Evolutionary conservation across 2,888 invertebrate species (phyloP).

Genomic region (Nephrotoma appendiculata): DNA sequence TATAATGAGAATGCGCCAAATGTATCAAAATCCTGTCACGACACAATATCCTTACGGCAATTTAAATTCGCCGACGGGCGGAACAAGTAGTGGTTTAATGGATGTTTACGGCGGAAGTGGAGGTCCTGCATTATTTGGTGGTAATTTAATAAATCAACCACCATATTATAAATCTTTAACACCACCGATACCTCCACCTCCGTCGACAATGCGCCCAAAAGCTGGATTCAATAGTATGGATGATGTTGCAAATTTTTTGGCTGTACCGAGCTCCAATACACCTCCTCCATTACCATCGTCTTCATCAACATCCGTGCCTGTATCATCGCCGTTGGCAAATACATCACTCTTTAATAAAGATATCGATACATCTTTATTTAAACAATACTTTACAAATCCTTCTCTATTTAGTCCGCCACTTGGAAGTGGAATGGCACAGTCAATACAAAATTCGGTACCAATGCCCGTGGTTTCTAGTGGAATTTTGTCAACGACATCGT

Average conservation of each 20-base stretch:
- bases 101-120: background rate
- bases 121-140: background rate
- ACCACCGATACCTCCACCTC: background rate
- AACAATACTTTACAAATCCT: background rate
- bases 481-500: background rate
- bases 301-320: background rate
- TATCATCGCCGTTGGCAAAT: background rate
- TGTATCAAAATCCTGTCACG: background rate
- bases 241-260: conserved; percentile 2
- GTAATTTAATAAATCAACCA: background rate
- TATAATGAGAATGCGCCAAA: background rate
- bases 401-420: background rate
- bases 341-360: background rate
- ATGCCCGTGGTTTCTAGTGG: background rate
- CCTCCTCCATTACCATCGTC: background rate
- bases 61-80: background rate
- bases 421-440: background rate
- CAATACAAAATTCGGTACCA: background rate
- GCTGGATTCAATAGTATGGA: background rate
- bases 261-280: background rate
- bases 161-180: conserved; percentile 2
- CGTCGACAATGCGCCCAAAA: conserved; percentile 1
- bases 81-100: background rate
- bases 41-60: background rate
- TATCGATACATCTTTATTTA: background rate